These are phyloP conservation scores for Hippocampus barbouri DNA, from an alignment of 2,113 vertebrate species.

Conservation along the genomic window DNA sequence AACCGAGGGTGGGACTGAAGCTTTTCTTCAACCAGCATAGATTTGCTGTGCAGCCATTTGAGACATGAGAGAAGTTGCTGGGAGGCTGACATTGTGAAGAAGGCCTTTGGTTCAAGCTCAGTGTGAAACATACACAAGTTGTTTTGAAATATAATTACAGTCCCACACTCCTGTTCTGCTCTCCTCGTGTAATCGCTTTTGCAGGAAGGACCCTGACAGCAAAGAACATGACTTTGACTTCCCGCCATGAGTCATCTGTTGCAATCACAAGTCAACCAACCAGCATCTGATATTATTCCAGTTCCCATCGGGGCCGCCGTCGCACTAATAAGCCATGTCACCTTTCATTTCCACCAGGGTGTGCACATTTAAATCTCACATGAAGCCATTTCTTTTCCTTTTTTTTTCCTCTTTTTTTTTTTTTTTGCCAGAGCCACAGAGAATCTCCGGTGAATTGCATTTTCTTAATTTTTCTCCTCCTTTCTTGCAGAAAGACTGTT, in stretches of 20 bases:
- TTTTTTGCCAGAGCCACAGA: not conserved
- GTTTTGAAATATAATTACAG: not conserved
- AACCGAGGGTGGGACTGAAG: no score
- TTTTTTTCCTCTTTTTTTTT: no score
- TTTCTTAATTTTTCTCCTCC: slow-evolving; percentile 11
- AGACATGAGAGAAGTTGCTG: not conserved
- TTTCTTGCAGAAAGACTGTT: slow-evolving; percentile 52
- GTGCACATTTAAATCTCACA: not conserved
- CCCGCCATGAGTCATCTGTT: slow-evolving; percentile 5
- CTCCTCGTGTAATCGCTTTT: not conserved
- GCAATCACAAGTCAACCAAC: slow-evolving; percentile 4
- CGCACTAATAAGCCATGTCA: slow-evolving; percentile 19
- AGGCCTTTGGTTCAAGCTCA: not conserved
- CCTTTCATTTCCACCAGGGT: slow-evolving; percentile 8
- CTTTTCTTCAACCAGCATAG: no score
- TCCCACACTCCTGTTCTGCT: not conserved
- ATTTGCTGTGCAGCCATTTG: not conserved
- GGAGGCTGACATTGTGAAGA: not conserved
- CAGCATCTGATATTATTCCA: not conserved
- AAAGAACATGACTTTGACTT: not conserved
- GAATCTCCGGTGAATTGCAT: slow-evolving; percentile 7
- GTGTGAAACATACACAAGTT: not conserved
- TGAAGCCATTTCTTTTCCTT: not conserved
- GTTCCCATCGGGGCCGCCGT: slow-evolving; percentile 5
- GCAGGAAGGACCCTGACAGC: not conserved